Evolutionary conservation across 2,888 invertebrate species (phyloP).

Genomic region (Sthenelais limicola): DNA sequence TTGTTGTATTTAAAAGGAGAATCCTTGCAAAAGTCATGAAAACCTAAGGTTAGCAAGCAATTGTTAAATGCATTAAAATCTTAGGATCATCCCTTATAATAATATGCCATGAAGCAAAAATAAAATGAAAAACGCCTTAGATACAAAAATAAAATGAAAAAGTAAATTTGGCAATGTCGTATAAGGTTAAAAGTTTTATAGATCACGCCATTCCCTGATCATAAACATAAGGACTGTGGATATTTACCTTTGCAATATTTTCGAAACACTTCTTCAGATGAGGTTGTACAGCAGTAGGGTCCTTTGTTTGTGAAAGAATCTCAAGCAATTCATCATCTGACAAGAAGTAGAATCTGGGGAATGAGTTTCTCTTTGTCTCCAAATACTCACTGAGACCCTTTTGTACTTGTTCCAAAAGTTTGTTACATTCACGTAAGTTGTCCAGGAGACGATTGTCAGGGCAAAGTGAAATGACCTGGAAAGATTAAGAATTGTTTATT

Average conservation of each 20-base stretch:
- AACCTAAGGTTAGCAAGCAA: no score
- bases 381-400: conserved; percentile 73
- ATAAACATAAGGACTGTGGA: no score
- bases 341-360: conserved; percentile 76
- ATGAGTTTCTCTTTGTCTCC: conserved; percentile 72
- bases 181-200: no score
- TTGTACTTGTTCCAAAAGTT: conserved; percentile 74
- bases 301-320: conserved; percentile 73
- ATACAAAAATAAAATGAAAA: no score
- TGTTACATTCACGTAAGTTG: conserved; percentile 80
- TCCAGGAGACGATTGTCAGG: conserved; percentile 77
- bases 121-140: no score
- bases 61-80: no score
- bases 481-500: conserved; percentile 4
- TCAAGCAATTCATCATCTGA: conserved; percentile 73
- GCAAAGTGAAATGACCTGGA: conserved; percentile 71
- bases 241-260: conserved; percentile 79
- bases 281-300: conserved; percentile 73
- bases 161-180: no score
- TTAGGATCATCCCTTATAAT: no score
- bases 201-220: no score
- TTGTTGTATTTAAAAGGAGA: no score
- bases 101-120: no score
- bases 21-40: no score
- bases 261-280: conserved; percentile 89